Percentiles rank a stretch among this genome's conserved stretches.
phyloP scores from a whole-genome alignment of 1,140 invertebrate species.

The Calephelis virginiensis region DNA sequence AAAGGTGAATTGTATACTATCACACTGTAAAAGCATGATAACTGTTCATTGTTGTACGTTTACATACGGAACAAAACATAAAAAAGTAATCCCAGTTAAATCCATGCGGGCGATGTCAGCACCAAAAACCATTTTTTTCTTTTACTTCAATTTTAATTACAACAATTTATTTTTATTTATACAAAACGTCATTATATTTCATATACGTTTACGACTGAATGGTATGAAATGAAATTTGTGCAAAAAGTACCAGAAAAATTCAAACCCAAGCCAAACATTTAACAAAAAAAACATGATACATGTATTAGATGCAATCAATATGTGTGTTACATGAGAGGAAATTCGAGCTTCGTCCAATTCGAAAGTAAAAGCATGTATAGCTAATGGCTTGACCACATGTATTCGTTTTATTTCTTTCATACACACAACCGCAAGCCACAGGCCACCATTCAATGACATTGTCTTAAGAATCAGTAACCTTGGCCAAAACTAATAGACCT shows the following conservation, averaged over 20 bases:
- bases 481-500: conserved; percentile 53
- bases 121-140: too few species aligned
- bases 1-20: too few species aligned
- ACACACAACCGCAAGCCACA: conserved; percentile 51
- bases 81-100: too few species aligned
- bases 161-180: too few species aligned
- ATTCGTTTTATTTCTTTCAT: conserved; percentile 34
- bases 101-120: too few species aligned
- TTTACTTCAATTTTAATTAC: too few species aligned
- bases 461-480: conserved; percentile 54
- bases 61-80: too few species aligned
- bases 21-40: too few species aligned
- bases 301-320: background rate
- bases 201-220: background rate
- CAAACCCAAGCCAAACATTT: conserved; percentile 31
- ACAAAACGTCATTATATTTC: background rate
- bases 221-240: background rate
- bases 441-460: conserved; percentile 30
- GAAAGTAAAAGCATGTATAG: conserved; percentile 36
- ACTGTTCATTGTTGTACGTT: too few species aligned
- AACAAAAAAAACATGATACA: conserved; percentile 16
- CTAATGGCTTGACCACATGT: conserved; percentile 32
- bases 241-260: background rate
- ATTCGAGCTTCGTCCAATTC: conserved; percentile 33
- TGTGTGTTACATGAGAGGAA: conserved; percentile 27